Evolutionary conservation across 2,113 vertebrate genomes (phyloP).

Genomic region (Takifugu flavidus): DNA sequence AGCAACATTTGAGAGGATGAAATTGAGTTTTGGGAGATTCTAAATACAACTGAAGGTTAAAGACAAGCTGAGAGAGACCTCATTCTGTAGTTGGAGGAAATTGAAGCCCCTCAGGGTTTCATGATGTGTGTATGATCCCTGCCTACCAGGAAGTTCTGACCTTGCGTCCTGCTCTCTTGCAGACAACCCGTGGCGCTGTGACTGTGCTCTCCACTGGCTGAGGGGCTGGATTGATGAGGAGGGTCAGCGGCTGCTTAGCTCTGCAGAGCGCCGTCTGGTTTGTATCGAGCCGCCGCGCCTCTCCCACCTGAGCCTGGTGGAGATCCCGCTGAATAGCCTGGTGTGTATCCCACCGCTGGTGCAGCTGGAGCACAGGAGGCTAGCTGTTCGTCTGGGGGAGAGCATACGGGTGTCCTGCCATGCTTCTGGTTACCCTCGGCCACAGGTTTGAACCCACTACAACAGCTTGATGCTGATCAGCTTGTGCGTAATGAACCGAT

Average conservation of each 20-base stretch:
- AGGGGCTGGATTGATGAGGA: constrained; percentile 83
- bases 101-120: no score
- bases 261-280: constrained; percentile 78
- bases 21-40: no score
- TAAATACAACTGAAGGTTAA: no score
- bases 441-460: constrained; percentile 58
- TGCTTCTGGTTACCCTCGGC: constrained; percentile 87
- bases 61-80: no score
- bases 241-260: constrained; percentile 82
- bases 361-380: constrained; percentile 80
- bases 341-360: constrained; percentile 87
- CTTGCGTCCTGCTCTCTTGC: constrained; percentile 2
- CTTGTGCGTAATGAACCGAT: no score
- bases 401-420: constrained; percentile 85
- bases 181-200: constrained; percentile 91
- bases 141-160: background rate
- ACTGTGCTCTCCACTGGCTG: constrained; percentile 88
- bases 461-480: no score
- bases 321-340: constrained; percentile 83
- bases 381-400: constrained; percentile 80
- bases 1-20: no score
- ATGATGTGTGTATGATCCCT: no score
- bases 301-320: constrained; percentile 80
- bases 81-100: no score
- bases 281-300: constrained; percentile 85